A percentile compares a stretch with the other conserved stretches of the same genome.
Conservation (phyloP, 2,113 vertebrate species). For the Syngnathus typhle region DNA sequence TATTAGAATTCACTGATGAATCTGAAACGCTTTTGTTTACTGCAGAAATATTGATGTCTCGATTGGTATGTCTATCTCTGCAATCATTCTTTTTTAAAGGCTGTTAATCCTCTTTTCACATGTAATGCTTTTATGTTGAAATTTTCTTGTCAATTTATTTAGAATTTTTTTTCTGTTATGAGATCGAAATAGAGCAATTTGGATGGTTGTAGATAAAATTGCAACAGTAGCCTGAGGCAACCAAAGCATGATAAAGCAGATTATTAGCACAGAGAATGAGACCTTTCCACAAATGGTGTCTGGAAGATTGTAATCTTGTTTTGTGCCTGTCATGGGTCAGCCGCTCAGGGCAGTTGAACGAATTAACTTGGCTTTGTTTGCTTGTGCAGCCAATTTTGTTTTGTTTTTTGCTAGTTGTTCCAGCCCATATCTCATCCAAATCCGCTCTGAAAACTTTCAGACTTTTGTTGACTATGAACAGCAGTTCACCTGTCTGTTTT, state of each 20-base stretch:
- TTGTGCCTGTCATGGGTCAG: slow-evolving; percentile 49
- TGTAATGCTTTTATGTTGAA: neutral
- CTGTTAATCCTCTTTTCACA: neutral
- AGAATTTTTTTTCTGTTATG: slow-evolving; percentile 16
- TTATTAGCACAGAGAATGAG: slow-evolving; percentile 43
- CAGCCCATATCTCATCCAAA: neutral
- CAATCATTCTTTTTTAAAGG: neutral
- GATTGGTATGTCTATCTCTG: no score
- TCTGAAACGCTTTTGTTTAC: no score
- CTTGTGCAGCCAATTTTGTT: slow-evolving; percentile 39
- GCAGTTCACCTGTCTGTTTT: no score
- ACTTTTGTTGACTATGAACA: neutral
- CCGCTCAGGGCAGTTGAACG: slow-evolving; percentile 44
- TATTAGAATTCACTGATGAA: no score
- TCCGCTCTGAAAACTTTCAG: neutral
- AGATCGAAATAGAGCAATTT: slow-evolving; percentile 12
- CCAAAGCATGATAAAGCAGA: slow-evolving; percentile 44
- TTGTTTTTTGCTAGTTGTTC: slow-evolving; percentile 37
- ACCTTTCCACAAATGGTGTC: slow-evolving; percentile 62
- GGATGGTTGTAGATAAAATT: slow-evolving; percentile 21
- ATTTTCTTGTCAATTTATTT: slow-evolving; percentile 1
- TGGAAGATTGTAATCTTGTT: slow-evolving; percentile 65
- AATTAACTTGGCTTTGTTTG: slow-evolving; percentile 53
- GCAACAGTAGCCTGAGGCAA: slow-evolving; percentile 30
- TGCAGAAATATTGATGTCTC: no score